A percentile compares a stretch with the other conserved stretches of the same genome.
phyloP scores from a whole-genome alignment of 2,888 invertebrate species.

The Lathronympha strigana region DNA sequence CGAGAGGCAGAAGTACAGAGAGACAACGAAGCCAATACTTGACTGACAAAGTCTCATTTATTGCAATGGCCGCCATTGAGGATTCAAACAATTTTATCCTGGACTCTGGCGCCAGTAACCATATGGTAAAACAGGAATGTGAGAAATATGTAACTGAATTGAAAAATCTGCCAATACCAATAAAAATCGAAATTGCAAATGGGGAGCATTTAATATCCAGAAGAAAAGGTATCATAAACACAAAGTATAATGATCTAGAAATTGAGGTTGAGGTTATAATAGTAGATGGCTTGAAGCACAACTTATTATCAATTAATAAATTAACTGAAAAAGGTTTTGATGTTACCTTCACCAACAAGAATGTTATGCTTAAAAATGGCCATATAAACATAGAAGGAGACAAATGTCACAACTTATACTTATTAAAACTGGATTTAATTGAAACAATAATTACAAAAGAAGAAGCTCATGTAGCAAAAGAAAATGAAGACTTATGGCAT shows the following conservation, averaged over 20 bases:
- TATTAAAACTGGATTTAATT: not conserved
- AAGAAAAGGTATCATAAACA: conserved; percentile 7
- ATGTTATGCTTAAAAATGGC: not conserved
- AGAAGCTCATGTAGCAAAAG: not conserved
- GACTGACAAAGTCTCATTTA: conserved; percentile 6
- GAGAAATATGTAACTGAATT: conserved; percentile 9
- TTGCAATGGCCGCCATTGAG: conserved; percentile 16
- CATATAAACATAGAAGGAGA: not conserved
- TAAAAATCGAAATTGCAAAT: conserved; percentile 5
- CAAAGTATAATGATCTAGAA: not conserved
- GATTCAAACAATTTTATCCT: conserved; percentile 3
- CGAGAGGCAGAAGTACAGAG: not conserved
- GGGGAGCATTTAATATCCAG: not conserved
- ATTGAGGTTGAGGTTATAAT: conserved; percentile 4
- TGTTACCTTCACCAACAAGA: too few relatives aligned
- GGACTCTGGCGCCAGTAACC: conserved; percentile 3
- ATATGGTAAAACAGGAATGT: conserved; percentile 14
- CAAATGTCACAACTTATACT: not conserved
- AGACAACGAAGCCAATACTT: not conserved
- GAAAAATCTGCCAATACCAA: conserved; percentile 8
- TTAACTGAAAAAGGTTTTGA: conserved; percentile 4
- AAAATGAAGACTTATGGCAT: conserved; percentile 4
- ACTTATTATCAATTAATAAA: conserved; percentile 2
- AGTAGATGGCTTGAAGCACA: conserved; percentile 6
- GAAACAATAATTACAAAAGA: not conserved